These are phyloP conservation scores for Baronia brevicornis DNA, from an alignment of 2,888 invertebrate species.

Conservation along the genomic window DNA sequence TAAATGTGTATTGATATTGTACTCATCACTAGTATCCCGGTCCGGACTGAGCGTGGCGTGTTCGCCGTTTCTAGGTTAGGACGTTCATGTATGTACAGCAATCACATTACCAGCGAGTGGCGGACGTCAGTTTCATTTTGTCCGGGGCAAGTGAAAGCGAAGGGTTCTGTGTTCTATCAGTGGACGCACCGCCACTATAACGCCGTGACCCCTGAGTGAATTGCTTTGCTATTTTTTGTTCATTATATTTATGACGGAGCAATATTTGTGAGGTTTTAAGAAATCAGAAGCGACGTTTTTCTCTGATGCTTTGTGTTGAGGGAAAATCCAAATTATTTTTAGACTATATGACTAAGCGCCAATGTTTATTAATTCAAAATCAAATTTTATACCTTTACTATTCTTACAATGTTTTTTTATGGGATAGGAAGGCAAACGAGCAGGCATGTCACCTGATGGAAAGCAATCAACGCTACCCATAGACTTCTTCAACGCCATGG, in stretches of 20 bases:
- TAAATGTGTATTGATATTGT: too few relatives aligned
- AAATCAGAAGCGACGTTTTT: not conserved
- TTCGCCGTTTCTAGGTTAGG: constrained; percentile 10
- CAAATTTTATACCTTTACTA: too few relatives aligned
- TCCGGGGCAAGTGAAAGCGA: constrained; percentile 9
- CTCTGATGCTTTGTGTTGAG: too few relatives aligned
- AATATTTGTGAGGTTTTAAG: not conserved
- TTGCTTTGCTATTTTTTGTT: constrained; percentile 7
- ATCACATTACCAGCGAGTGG: constrained; percentile 15
- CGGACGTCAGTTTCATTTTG: constrained; percentile 14
- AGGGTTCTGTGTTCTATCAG: constrained; percentile 7
- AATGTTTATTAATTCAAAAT: too few relatives aligned
- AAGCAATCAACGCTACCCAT: too few relatives aligned
- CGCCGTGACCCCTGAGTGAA: constrained; percentile 10
- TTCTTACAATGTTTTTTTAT: too few relatives aligned
- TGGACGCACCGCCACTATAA: not conserved
- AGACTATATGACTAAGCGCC: too few relatives aligned
- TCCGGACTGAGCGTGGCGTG: constrained; percentile 3
- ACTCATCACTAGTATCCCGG: constrained; percentile 3
- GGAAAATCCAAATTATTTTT: too few relatives aligned
- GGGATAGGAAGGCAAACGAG: too few relatives aligned
- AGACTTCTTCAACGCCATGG: too few relatives aligned
- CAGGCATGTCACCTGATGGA: too few relatives aligned
- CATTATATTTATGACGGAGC: too few relatives aligned
- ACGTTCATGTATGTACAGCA: constrained; percentile 12